phyloP scores from a whole-genome alignment of 2,888 invertebrate genomes.

The Drosophila rellima region DNA sequence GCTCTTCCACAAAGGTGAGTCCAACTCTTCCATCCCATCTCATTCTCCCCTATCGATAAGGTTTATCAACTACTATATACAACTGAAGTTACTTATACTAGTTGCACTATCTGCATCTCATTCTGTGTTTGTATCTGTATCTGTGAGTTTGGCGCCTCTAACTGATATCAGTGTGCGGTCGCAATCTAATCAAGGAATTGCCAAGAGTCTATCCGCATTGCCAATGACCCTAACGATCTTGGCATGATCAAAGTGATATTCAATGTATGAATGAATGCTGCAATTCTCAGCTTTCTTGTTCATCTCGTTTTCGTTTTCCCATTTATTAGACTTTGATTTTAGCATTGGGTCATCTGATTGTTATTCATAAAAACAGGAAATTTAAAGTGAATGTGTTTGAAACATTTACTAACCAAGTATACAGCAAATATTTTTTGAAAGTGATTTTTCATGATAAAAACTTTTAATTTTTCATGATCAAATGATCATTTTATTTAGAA shows the following conservation, averaged over 20 bases:
- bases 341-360: conserved; percentile 28
- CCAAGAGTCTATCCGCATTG: conserved; percentile 26
- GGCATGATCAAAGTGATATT: conserved; percentile 29
- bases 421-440: not conserved
- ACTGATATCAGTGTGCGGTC: conserved; percentile 14
- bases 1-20: conserved; percentile 43
- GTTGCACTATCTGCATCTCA: conserved; percentile 2
- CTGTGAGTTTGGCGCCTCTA: conserved; percentile 20
- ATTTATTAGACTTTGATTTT: conserved; percentile 36
- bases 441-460: not conserved
- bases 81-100: conserved; percentile 9
- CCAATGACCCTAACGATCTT: conserved; percentile 58
- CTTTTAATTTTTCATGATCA: too few species aligned
- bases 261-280: conserved; percentile 46
- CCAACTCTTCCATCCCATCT: not conserved
- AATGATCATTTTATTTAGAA: not conserved
- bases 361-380: conserved; percentile 28
- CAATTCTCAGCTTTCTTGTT: conserved; percentile 16
- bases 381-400: conserved; percentile 2
- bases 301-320: conserved; percentile 11
- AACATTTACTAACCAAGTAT: not conserved
- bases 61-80: conserved; percentile 4
- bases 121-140: not conserved
- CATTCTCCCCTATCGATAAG: conserved; percentile 8
- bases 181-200: conserved; percentile 68